A percentile compares a stretch with the other conserved stretches of the same genome.
These are phyloP conservation scores for Sternotherus odoratus DNA, from an alignment of 2,797 vertebrate species.

Conservation along the genomic window DNA sequence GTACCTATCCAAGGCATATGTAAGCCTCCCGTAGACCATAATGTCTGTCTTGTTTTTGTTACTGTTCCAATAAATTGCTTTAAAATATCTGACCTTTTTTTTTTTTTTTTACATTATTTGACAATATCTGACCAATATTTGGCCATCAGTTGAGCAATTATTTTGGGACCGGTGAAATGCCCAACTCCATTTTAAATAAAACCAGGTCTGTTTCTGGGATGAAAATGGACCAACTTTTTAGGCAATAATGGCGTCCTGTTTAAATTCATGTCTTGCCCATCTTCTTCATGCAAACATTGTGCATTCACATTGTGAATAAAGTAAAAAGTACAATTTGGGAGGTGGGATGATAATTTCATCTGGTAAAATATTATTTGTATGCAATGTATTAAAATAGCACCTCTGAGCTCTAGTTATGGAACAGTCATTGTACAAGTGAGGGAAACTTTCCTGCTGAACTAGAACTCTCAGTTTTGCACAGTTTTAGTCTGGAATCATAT, in stretches of 20 bases:
- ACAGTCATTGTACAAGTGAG: neutral
- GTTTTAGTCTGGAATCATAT: fast-evolving
- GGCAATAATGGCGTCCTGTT: fast-evolving
- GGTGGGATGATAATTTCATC: neutral
- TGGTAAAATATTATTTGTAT: neutral
- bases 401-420: no score
- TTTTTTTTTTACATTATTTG: no score
- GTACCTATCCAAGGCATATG: no score
- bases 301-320: fast-evolving
- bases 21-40: no score
- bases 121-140: no score
- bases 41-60: no score
- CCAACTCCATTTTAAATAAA: no score
- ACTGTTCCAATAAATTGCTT: no score
- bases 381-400: no score
- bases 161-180: no score
- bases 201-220: neutral
- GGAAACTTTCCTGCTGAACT: neutral
- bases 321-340: neutral
- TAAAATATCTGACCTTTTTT: no score
- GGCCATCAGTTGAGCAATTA: no score
- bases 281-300: fast-evolving
- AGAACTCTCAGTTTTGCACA: neutral
- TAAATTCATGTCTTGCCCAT: fast-evolving
- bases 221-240: neutral